These are phyloP conservation scores for Gymnogyps californianus DNA, from an alignment of 2,113 vertebrate genomes.

Conservation along the genomic window DNA sequence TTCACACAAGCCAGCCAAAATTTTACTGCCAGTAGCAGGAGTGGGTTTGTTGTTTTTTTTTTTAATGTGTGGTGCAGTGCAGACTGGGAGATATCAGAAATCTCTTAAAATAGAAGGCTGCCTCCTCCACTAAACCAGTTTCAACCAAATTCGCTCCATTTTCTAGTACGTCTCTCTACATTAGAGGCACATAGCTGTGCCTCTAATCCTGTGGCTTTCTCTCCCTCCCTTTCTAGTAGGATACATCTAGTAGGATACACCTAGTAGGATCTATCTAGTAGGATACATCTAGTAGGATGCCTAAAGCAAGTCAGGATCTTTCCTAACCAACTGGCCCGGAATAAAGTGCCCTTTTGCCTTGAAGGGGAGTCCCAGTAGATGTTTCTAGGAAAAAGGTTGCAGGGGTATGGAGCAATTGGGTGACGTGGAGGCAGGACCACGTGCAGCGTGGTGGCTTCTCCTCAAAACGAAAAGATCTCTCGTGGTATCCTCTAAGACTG, in stretches of 20 bases:
- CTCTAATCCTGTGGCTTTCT: not conserved
- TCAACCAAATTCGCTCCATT: not conserved
- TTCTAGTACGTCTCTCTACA: fast-evolving
- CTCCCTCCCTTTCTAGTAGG: not conserved
- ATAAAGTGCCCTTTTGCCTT: not conserved
- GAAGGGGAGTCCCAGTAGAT: not conserved
- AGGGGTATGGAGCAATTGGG: not conserved
- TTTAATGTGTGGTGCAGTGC: not conserved
- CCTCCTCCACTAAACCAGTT: not conserved
- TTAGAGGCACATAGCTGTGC: not conserved
- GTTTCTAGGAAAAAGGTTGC: not conserved
- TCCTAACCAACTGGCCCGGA: not conserved
- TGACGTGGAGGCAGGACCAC: not conserved
- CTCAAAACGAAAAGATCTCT: not conserved
- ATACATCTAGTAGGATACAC: not conserved
- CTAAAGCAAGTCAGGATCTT: not conserved
- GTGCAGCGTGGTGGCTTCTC: not conserved
- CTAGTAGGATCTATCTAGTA: not conserved
- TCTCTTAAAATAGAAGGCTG: not conserved
- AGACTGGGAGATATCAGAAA: not conserved
- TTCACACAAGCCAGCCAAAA: not conserved
- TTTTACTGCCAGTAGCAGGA: not conserved
- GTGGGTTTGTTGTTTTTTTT: not conserved
- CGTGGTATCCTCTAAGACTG: not conserved
- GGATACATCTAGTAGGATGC: not conserved